Base-by-base conservation (phyloP, 2,888 invertebrate species). In the Germaria angustata region DNA sequence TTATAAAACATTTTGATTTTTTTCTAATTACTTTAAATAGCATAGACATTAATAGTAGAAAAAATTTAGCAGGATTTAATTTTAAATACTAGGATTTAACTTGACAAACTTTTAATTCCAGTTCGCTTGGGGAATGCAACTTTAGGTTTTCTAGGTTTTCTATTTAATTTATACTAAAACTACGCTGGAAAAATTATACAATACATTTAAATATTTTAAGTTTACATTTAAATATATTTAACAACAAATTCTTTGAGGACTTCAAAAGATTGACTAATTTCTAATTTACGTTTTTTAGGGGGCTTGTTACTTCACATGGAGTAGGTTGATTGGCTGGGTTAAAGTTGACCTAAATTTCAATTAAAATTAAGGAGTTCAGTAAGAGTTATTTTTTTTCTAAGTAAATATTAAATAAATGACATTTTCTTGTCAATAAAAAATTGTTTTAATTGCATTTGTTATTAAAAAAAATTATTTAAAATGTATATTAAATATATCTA, bases 191-290 rank as follows among this genome's bases (percentile, higher is more conserved):
- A 44, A 79, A 65, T 66, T 66, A 51, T 39, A 49, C 28, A 46
- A 78, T 39, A 65, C 6, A 34, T 22, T 17, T 49, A 15, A 17
- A 22, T 66, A 15, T 13, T 65, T 66, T 46, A 32, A 41, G 55
- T 20, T 78, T 71, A 49, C 34, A 63, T 28, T 78, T 71, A 55
- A 61, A 28, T 44, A 53, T 71, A 59, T 57, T 63, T 59, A 78
- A 78, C 78, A 78, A 82, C 69, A 78, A 78, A 78, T 78, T 69
- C 24, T 55, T 73, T 68, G 34, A 17, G 53, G 44, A 39, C 36
- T 79, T 44, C 39, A 71, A 65, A 49, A 51, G 65, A 57, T 69
- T 75, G 51, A 81, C 68, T 69, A 78, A 63, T n/a, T 55, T 34
- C 36, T 55, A 28, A 36, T 36, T 66, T 59, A 9, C 32, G 22